Evolutionary conservation across 1,140 invertebrate genomes (phyloP).

Genomic region (Drosophila fuyamai): DNA sequence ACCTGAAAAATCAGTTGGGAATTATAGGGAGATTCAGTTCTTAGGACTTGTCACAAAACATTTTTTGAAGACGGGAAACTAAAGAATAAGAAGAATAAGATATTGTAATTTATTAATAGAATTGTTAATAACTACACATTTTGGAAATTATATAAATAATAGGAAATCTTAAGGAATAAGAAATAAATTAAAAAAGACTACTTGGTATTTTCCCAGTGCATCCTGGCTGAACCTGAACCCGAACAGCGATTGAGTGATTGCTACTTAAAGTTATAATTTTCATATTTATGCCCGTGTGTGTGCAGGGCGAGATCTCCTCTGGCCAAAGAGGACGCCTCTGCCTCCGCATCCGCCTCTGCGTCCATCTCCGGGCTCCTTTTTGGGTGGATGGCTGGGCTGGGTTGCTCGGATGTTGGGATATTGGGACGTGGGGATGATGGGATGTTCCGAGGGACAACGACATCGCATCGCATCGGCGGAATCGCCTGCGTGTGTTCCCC

Average conservation of each 20-base stretch:
- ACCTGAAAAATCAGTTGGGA: background rate
- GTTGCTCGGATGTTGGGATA: background rate
- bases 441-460: conserved; percentile 32
- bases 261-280: conserved; percentile 85
- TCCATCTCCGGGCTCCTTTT: conserved; percentile 32
- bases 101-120: too few species aligned
- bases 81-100: too few species aligned
- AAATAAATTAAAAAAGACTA: background rate
- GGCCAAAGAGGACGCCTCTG: conserved; percentile 39
- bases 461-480: conserved; percentile 11
- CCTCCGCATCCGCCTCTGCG: background rate
- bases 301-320: conserved; percentile 35
- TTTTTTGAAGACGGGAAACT: too few species aligned
- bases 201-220: conserved; percentile 5
- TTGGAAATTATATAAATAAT: too few species aligned
- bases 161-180: too few species aligned
- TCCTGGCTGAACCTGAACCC: conserved; percentile 20
- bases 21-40: background rate
- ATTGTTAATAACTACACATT: too few species aligned
- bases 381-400: conserved; percentile 41
- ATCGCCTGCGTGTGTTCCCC: conserved; percentile 49
- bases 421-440: background rate
- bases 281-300: conserved; percentile 78
- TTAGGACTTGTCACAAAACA: too few species aligned
- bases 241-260: conserved; percentile 84